Evolutionary conservation across 1,140 invertebrate species (phyloP), one percentile per base, ranked within the genome.

Genomic region (Philopotamus ludificatus): DNA sequence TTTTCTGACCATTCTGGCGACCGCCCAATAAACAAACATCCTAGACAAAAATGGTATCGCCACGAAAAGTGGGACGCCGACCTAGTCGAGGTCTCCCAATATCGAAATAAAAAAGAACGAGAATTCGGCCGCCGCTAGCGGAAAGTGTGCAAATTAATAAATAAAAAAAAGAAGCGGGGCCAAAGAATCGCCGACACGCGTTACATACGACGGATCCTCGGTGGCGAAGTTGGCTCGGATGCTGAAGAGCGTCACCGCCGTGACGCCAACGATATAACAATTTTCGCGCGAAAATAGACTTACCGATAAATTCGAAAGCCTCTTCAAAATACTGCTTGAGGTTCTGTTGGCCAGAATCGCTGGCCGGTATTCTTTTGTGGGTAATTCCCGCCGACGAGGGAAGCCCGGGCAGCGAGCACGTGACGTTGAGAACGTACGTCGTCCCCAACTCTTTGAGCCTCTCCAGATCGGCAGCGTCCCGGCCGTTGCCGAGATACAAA

Each of bases 321-420:
- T 94, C 91, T 73, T 94, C 89, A 79, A 95, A 95, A 83, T 94
- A 95, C 81, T 94, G 92, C 72, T 91, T 90, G 12, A 95, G 86
- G 78, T 95, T 95, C 75, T 95, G 92, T 72, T 93, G 89, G 9
- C 89, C 87, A 42, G 88, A 92, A 81, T 95, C 93, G 21, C 86
- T 84, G 44, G 91, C 92, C 18, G 91, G 90, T 71, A 95, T 86
- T 74, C 91, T 86, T 75, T 90, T 89, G 77, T 92, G 92, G 44
- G 84, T 85, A 72, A 94, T 87, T 20, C 88, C 89, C 69, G 83
- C 79, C 68, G 83, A 79, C 76, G 88, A 84, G 77, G 86, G 86
- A 74, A 87, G 86, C 23, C 84, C 86, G 28, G 90, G 89, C 70
- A 89, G 75, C 73, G 92, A 88, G 71, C 88, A 86, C 68, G 92